A percentile compares a stretch with the other conserved stretches of the same genome.
Evolutionary conservation across 2,797 vertebrate genomes (phyloP).

Genomic region (Cryptoprocta ferox): DNA sequence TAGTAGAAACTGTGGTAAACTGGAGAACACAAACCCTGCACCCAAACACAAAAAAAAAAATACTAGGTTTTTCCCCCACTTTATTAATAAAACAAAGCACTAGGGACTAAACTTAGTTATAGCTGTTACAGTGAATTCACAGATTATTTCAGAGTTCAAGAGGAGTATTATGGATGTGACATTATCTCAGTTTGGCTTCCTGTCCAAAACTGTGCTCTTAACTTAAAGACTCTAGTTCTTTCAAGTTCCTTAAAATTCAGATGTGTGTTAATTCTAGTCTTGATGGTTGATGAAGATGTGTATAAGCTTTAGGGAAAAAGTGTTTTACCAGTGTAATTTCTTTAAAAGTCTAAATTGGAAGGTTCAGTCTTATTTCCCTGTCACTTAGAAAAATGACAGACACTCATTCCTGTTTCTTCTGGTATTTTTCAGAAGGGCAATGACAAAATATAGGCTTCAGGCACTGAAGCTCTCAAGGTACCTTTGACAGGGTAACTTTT

Average conservation of each 20-base stretch:
- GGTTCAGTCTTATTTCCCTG: constrained; percentile 19
- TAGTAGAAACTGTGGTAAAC: not conserved
- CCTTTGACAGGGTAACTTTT: constrained; percentile 24
- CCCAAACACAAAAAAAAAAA: too few species aligned
- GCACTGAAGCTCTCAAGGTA: not conserved
- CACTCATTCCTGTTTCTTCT: constrained; percentile 7
- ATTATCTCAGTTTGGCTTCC: not conserved
- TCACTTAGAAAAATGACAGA: constrained; percentile 62
- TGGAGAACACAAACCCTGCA: not conserved
- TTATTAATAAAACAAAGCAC: not conserved
- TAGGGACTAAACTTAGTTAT: not conserved
- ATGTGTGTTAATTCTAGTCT: constrained; percentile 10
- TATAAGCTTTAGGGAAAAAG: constrained; percentile 7
- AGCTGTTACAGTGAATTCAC: not conserved
- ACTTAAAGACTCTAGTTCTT: not conserved
- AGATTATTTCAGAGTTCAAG: not conserved
- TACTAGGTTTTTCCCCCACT: not conserved
- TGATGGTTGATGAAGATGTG: not conserved
- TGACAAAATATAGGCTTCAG: not conserved
- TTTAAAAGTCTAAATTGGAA: constrained; percentile 44
- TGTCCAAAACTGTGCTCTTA: not conserved
- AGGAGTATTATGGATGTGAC: not conserved
- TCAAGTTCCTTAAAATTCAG: constrained; percentile 19
- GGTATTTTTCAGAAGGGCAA: constrained; percentile 44
- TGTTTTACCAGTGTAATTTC: not conserved